Evolutionary conservation across 1,140 invertebrate genomes (phyloP).

Genomic region (Papilio glaucus): DNA sequence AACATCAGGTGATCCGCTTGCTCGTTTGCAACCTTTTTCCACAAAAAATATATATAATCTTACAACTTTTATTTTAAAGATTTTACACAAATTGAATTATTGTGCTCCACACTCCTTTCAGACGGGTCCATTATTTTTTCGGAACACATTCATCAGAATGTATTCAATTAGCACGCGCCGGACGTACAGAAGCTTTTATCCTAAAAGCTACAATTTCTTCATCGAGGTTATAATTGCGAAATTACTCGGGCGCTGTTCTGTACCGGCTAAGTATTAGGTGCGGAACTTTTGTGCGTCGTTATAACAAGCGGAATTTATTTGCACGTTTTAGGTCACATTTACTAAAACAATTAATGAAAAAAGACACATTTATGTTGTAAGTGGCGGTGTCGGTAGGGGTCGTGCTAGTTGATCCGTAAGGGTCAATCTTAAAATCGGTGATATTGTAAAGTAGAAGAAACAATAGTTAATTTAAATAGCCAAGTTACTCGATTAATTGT

Average conservation of each 20-base stretch:
- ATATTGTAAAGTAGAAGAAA: too few relatives aligned
- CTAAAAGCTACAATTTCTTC: slow-evolving; percentile 16
- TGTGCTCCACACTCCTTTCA: background rate
- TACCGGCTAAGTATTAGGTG: background rate
- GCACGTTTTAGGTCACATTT: background rate
- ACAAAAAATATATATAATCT: too few relatives aligned
- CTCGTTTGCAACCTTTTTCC: too few relatives aligned
- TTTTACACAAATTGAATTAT: background rate
- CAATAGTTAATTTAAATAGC: too few relatives aligned
- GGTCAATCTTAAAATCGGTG: too few relatives aligned
- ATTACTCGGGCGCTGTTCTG: background rate
- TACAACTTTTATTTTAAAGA: too few relatives aligned
- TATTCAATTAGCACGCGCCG: slow-evolving; percentile 2
- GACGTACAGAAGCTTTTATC: background rate
- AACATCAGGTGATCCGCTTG: too few relatives aligned
- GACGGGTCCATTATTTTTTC: slow-evolving; percentile 1
- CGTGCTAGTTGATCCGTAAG: too few relatives aligned
- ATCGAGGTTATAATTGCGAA: background rate
- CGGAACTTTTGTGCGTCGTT: background rate
- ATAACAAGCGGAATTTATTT: background rate
- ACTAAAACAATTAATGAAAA: background rate
- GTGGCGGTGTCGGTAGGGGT: too few relatives aligned
- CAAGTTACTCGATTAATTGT: too few relatives aligned
- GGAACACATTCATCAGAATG: background rate
- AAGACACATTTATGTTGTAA: too few relatives aligned